These are phyloP conservation scores for Pontoporia blainvillei DNA, from an alignment of 2,113 vertebrate genomes.

Conservation along the genomic window DNA sequence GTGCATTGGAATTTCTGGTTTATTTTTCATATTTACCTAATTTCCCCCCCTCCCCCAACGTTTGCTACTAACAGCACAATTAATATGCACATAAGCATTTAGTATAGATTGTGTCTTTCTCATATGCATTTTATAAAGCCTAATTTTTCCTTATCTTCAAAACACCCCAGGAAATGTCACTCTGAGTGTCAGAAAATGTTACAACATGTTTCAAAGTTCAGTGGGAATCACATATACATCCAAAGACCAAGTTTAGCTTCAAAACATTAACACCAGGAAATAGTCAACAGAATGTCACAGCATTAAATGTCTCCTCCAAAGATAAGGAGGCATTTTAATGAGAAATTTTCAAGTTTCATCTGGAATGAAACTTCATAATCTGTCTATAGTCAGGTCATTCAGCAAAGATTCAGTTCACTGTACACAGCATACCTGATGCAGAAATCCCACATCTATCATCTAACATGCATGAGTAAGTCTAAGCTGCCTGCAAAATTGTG, in stretches of 20 bases:
- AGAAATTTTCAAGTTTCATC: neutral
- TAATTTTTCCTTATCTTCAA: neutral
- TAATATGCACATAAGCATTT: neutral
- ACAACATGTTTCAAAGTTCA: constrained; percentile 33
- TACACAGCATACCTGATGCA: neutral
- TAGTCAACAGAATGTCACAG: constrained; percentile 20
- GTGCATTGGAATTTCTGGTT: neutral
- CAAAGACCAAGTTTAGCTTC: constrained; percentile 30
- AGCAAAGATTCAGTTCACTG: neutral
- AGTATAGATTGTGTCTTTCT: neutral
- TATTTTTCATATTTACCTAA: neutral
- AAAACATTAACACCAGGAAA: constrained; percentile 28
- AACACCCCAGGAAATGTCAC: constrained; percentile 15
- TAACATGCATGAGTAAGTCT: neutral
- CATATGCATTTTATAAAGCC: neutral
- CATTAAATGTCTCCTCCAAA: constrained; percentile 9
- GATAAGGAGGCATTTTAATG: neutral
- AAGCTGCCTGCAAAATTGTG: neutral
- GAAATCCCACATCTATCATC: neutral
- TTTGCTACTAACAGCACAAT: neutral
- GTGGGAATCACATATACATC: neutral
- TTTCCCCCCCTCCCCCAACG: neutral
- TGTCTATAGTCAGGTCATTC: neutral
- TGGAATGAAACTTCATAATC: neutral
- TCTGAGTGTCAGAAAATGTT: constrained; percentile 26